Conservation (phyloP, 2,113 vertebrate genomes). For the Paramisgurnus dabryanus region DNA sequence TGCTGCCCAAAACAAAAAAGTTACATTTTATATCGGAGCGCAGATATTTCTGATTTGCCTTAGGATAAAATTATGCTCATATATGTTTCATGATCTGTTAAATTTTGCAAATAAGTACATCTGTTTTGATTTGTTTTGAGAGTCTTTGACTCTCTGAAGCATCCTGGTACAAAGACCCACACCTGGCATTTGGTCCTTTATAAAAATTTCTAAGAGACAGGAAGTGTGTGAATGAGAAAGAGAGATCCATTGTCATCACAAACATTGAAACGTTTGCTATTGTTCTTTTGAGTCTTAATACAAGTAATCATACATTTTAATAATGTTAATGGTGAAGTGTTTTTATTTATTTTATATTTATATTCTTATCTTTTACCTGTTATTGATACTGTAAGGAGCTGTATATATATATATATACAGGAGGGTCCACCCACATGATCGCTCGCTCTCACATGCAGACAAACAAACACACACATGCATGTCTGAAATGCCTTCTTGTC, state of each 20-base stretch:
- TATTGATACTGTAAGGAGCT: background rate
- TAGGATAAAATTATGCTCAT: background rate
- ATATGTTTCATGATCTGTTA: background rate
- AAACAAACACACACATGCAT: no score
- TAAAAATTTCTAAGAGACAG: constrained; percentile 11
- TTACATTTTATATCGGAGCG: background rate
- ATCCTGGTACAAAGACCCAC: constrained; percentile 10
- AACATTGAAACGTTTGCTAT: background rate
- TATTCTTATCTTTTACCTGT: background rate
- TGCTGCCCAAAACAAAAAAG: background rate
- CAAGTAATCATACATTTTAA: background rate
- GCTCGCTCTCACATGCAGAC: no score
- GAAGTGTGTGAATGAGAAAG: background rate
- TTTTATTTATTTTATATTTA: no score
- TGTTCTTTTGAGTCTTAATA: background rate
- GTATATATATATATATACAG: no score
- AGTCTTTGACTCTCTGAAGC: constrained; percentile 11
- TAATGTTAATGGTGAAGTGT: background rate
- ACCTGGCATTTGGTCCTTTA: constrained; percentile 32
- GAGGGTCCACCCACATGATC: no score
- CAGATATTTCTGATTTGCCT: constrained; percentile 4
- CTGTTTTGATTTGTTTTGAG: background rate
- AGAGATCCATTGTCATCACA: background rate
- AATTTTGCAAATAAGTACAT: background rate
- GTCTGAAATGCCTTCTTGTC: no score